phyloP scores from a whole-genome alignment of 2,797 vertebrate species.

The Hyperoplus immaculatus region DNA sequence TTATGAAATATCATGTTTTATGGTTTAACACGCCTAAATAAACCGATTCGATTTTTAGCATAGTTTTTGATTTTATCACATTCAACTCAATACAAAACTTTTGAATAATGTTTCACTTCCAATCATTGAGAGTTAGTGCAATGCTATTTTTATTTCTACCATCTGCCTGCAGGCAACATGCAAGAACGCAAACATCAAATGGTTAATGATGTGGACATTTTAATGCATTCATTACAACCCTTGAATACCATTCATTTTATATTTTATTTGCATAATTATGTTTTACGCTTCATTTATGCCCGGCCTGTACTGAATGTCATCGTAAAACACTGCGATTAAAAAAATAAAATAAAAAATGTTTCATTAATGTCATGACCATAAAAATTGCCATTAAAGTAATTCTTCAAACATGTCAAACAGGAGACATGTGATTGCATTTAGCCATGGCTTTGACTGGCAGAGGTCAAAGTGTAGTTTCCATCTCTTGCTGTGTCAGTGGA shows the following conservation, averaged over 20 bases:
- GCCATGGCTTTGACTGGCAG: slow-evolving; percentile 47
- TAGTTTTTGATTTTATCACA: neutral
- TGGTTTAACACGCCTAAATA: slow-evolving; percentile 3
- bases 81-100: neutral
- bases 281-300: neutral
- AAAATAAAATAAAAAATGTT: neutral
- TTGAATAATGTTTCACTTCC: neutral
- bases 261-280: neutral
- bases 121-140: neutral
- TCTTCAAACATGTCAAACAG: slow-evolving; percentile 2
- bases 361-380: neutral
- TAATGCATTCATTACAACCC: neutral
- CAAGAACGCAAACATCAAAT: neutral
- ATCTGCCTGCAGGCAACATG: neutral
- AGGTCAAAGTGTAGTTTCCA: slow-evolving; percentile 65
- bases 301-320: neutral
- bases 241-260: too few relatives aligned
- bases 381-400: neutral
- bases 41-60: slow-evolving; percentile 3
- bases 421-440: slow-evolving; percentile 44
- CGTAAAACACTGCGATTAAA: neutral
- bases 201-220: neutral
- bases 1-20: neutral
- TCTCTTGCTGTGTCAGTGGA: slow-evolving; percentile 56
- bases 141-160: neutral